Conservation (phyloP, 23 tunicate genomes). For the Ascidia mentula region DNA sequence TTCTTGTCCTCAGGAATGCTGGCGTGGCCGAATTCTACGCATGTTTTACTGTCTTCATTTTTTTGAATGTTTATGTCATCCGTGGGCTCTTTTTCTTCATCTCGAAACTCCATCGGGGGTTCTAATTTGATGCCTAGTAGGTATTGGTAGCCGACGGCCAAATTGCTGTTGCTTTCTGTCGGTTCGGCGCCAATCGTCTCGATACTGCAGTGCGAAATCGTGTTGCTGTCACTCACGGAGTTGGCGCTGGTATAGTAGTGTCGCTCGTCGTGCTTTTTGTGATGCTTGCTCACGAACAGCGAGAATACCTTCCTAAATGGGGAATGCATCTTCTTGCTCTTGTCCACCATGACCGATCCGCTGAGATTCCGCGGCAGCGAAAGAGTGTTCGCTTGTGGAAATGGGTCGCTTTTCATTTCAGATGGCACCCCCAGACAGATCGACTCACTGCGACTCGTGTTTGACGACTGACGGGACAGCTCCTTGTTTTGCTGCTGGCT, state of each 20-base stretch:
- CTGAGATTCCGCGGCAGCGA: neutral
- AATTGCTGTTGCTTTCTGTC: neutral
- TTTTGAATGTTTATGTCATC: neutral
- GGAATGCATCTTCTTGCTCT: neutral
- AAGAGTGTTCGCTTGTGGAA: neutral
- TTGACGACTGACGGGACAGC: neutral
- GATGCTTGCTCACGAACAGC: conserved; percentile 9
- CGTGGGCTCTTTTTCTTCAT: neutral
- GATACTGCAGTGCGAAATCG: neutral
- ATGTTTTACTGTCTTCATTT: neutral
- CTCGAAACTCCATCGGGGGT: neutral
- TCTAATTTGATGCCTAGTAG: neutral
- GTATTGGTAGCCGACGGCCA: neutral
- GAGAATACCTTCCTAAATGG: conserved; percentile 2
- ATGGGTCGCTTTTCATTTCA: conserved; percentile 1
- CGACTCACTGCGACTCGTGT: neutral
- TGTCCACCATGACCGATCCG: neutral
- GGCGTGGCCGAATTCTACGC: neutral
- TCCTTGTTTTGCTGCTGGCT: neutral
- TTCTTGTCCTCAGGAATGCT: neutral
- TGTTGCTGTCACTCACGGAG: neutral
- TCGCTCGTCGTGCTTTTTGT: neutral
- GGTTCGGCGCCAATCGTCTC: neutral
- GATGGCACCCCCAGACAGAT: neutral
- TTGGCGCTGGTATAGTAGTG: neutral